phyloP scores from a whole-genome alignment of 2,888 invertebrate species.

The Gymnocheta viridis region DNA sequence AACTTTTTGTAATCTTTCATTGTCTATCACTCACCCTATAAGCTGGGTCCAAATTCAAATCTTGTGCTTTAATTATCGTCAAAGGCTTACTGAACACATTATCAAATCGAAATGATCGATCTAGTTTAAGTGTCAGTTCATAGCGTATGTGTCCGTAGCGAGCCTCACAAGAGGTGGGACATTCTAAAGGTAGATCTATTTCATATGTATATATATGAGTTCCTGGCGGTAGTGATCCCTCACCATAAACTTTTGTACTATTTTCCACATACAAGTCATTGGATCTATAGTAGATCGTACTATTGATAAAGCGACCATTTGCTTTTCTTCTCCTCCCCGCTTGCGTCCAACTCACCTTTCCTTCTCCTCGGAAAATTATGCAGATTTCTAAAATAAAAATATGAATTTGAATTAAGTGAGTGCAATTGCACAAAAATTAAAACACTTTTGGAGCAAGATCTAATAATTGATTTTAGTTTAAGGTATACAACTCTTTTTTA shows the following conservation, averaged over 20 bases:
- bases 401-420: too few relatives aligned
- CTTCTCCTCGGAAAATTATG: slow-evolving; percentile 73
- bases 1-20: too few relatives aligned
- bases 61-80: slow-evolving; percentile 88
- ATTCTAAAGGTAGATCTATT: slow-evolving; percentile 83
- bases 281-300: slow-evolving; percentile 34
- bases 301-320: slow-evolving; percentile 48
- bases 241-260: slow-evolving; percentile 68
- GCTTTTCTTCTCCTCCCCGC: slow-evolving; percentile 1
- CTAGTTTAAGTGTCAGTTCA: slow-evolving; percentile 87
- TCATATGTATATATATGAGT: slow-evolving; percentile 87
- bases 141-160: slow-evolving; percentile 88
- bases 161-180: slow-evolving; percentile 90
- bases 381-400: slow-evolving; percentile 67
- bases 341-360: slow-evolving; percentile 74
- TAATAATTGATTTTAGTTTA: too few relatives aligned
- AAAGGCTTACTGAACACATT: slow-evolving; percentile 82
- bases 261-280: slow-evolving; percentile 69
- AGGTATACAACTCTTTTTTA: too few relatives aligned
- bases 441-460: too few relatives aligned
- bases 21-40: neutral
- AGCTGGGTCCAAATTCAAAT: slow-evolving; percentile 84
- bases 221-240: slow-evolving; percentile 71
- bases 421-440: too few relatives aligned
- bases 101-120: slow-evolving; percentile 89